Conservation (phyloP, 2,113 vertebrate genomes). For the Melanerpes formicivorus region DNA sequence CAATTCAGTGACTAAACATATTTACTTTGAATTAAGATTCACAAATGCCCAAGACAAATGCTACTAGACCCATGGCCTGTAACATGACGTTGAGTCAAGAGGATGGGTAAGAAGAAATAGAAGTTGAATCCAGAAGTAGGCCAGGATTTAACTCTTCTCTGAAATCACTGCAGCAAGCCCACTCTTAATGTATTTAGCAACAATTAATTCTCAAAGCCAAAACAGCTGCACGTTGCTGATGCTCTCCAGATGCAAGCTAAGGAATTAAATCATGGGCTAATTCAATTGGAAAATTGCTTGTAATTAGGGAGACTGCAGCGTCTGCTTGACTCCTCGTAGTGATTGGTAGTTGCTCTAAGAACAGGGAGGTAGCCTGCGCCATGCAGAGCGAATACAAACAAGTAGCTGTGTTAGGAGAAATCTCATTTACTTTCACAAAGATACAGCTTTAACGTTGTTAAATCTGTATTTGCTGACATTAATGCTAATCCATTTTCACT, state of each 20-base stretch:
- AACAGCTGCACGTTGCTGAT: slow-evolving; percentile 84
- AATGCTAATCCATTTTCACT: slow-evolving; percentile 64
- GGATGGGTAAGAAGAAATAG: slow-evolving; percentile 13
- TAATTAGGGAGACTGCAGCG: slow-evolving; percentile 83
- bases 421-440: slow-evolving; percentile 65
- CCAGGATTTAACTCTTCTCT: slow-evolving; percentile 61
- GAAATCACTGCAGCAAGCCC: slow-evolving; percentile 70
- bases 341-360: slow-evolving; percentile 78
- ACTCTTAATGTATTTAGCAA: slow-evolving; percentile 79
- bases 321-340: slow-evolving; percentile 78
- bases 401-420: slow-evolving; percentile 62
- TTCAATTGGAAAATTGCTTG: slow-evolving; percentile 87
- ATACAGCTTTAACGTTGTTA: slow-evolving; percentile 67
- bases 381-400: slow-evolving; percentile 46
- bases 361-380: slow-evolving; percentile 61
- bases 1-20: slow-evolving; percentile 48
- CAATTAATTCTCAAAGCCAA: slow-evolving; percentile 81
- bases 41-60: slow-evolving; percentile 30
- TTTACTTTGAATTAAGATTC: slow-evolving; percentile 49
- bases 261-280: slow-evolving; percentile 85
- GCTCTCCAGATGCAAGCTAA: slow-evolving; percentile 82
- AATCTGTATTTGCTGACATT: slow-evolving; percentile 60
- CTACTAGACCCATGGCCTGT: slow-evolving; percentile 18
- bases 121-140: slow-evolving; percentile 41
- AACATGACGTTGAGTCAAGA: slow-evolving; percentile 31